Conservation (phyloP, 2,113 vertebrate genomes). For the Pampusana beccarii region DNA sequence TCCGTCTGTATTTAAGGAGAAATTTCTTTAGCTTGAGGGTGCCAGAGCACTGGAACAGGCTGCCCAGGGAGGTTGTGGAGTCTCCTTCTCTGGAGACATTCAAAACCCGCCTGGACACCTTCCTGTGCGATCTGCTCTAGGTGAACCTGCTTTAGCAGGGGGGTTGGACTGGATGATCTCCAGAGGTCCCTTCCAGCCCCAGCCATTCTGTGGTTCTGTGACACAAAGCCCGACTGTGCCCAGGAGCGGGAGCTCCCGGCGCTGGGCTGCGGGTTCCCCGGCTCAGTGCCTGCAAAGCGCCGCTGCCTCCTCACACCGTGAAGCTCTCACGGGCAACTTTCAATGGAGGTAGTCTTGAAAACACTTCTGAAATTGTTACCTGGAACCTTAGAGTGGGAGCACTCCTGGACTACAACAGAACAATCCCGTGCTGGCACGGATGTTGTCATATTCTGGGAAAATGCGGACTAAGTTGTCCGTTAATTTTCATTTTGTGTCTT, state of each 20-base stretch:
- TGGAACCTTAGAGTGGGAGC: not conserved
- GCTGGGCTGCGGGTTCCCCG: not conserved
- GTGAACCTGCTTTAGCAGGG: too few relatives aligned
- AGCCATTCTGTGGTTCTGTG: too few relatives aligned
- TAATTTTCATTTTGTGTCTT: constrained; percentile 40
- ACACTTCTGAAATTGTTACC: not conserved
- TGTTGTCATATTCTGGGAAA: not conserved
- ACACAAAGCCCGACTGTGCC: rapidly evolving
- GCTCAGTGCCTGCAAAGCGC: not conserved
- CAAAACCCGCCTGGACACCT: too few relatives aligned
- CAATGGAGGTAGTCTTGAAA: not conserved
- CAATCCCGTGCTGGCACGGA: not conserved
- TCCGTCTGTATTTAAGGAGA: too few relatives aligned
- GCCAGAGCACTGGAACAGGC: too few relatives aligned
- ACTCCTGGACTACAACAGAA: not conserved
- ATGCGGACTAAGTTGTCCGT: not conserved
- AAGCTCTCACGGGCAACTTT: not conserved
- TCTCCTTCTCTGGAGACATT: too few relatives aligned
- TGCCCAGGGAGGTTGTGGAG: too few relatives aligned
- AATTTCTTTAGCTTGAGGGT: too few relatives aligned
- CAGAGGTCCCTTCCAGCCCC: too few relatives aligned
- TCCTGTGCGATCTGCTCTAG: too few relatives aligned
- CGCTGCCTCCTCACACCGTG: rapidly evolving
- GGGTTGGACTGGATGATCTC: too few relatives aligned
- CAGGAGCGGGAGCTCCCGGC: not conserved